phyloP scores from a whole-genome alignment of 2,888 invertebrate species.

The Sceliomorpha sp. region DNA sequence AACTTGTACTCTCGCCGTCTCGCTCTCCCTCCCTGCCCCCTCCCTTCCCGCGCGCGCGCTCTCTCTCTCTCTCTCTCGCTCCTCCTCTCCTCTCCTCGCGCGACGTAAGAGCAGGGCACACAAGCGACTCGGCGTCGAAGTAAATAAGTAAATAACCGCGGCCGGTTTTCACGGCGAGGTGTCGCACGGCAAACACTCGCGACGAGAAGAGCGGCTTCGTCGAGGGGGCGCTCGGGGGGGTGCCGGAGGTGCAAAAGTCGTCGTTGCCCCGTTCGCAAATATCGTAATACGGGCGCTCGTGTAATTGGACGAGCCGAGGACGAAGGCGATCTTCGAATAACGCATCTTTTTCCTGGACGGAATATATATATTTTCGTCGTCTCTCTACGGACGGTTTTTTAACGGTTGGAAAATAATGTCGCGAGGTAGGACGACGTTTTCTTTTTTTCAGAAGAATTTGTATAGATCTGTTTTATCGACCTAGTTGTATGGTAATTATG shows the following conservation, averaged over 20 bases:
- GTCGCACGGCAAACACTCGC: slow-evolving; percentile 74
- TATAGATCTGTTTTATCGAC: no score
- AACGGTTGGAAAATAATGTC: no score
- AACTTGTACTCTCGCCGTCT: slow-evolving; percentile 16
- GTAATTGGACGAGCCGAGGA: slow-evolving; percentile 41
- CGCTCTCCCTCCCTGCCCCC: slow-evolving; percentile 15
- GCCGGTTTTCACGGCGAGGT: slow-evolving; percentile 68
- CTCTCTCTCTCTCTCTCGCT: slow-evolving; percentile 5
- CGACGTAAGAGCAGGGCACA: slow-evolving; percentile 53
- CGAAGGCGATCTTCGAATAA: slow-evolving; percentile 36
- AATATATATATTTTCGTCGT: no score
- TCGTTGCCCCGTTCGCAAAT: slow-evolving; percentile 69
- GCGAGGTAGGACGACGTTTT: no score
- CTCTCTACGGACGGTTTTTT: no score
- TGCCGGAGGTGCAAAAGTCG: slow-evolving; percentile 70
- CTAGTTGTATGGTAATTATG: no score
- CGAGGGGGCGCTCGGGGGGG: slow-evolving; percentile 8
- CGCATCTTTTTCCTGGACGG: slow-evolving; percentile 18
- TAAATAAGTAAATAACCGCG: slow-evolving; percentile 74
- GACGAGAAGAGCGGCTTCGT: slow-evolving; percentile 56
- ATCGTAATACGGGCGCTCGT: slow-evolving; percentile 61
- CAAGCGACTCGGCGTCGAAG: slow-evolving; percentile 59
- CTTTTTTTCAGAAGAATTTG: no score
- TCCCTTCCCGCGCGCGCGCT: slow-evolving; percentile 8
- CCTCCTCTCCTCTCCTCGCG: slow-evolving; percentile 22